Conservation (phyloP, 2,888 invertebrate species). For the Zele albiditarsus region DNA sequence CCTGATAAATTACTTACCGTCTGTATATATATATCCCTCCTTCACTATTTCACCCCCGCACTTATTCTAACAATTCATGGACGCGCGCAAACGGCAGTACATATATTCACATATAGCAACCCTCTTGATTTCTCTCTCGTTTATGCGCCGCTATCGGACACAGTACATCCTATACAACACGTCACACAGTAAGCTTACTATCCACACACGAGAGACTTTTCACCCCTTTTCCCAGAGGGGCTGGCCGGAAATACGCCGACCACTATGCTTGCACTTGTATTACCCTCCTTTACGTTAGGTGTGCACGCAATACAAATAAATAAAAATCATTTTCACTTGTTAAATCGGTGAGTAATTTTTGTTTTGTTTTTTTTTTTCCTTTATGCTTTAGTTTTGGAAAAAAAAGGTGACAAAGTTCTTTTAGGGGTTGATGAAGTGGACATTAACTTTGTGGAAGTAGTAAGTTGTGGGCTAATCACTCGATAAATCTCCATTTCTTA, state of each 20-base stretch:
- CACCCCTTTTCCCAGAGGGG: conserved; percentile 20
- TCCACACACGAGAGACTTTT: conserved; percentile 33
- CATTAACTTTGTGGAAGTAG: background rate
- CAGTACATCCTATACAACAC: conserved; percentile 40
- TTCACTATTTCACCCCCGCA: conserved; percentile 43
- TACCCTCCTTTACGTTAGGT: background rate
- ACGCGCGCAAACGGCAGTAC: background rate
- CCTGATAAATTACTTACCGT: conserved; percentile 71
- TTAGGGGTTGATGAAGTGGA: background rate
- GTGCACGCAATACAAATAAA: conserved; percentile 4
- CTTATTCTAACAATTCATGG: conserved; percentile 21
- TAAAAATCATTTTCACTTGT: conserved; percentile 14
- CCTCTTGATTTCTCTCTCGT: conserved; percentile 27
- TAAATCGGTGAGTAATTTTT: background rate
- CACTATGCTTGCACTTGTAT: conserved; percentile 8
- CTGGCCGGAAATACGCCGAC: conserved; percentile 23
- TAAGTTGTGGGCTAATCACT: conserved; percentile 7
- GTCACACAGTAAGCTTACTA: conserved; percentile 34
- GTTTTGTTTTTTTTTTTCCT: background rate
- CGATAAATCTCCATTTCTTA: conserved; percentile 26
- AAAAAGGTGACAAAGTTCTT: background rate
- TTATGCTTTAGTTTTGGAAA: background rate
- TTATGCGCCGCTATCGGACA: conserved; percentile 42
- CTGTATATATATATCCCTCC: conserved; percentile 50
- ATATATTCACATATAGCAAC: conserved; percentile 37